Base-by-base conservation (phyloP, 2,797 vertebrate species). In the Melanotaenia pygmaea region DNA sequence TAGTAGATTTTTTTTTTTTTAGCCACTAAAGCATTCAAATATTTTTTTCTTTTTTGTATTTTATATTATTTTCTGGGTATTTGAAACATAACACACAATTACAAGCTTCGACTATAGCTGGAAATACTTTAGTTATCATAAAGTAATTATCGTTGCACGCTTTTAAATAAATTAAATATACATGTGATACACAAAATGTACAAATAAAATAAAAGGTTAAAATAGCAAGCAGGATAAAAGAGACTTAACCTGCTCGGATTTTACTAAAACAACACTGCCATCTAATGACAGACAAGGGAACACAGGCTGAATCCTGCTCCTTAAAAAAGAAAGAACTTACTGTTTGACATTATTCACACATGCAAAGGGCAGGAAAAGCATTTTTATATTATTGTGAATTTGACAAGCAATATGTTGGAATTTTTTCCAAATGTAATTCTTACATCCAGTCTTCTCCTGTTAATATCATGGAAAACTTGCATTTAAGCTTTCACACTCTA, bases 231-330 rank as follows among this genome's bases (percentile, higher is more conserved):
- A 37, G 37, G 13, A 13, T 7, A 9, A 32, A 53, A 16, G 6
- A 10, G 35, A 60, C 12, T 30, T 5, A 22, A n/a, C 3, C n/a
- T 66, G 6, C 24, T 7, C 65, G 34, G 38, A 38, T 18, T 81
- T 91, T 80, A 71, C 59, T 32, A 74, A 88, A 73, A 83, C 89
- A 92, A 91, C 84, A 93, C 90, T 94, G 94, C 92, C 94, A 92
- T 90, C 94, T 95, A 91, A 71, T 86, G 94, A 67, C 74, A 26
- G 12, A 59, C 30, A 2, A 59, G 0, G 7, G 20, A 12, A 45
- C 53, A 73, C 22, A 59, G 12, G 43, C 30, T 10, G 3, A 45
- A 64, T 11, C 0, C 24, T 26, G 12, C 14, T 59, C 24, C 13
- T 0, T 37, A 22, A 1, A 18, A 2, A 7, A 51, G 35, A 43